Evolutionary conservation across 2,797 vertebrate species (phyloP).

Genomic region (Pseudochirops corinnae): DNA sequence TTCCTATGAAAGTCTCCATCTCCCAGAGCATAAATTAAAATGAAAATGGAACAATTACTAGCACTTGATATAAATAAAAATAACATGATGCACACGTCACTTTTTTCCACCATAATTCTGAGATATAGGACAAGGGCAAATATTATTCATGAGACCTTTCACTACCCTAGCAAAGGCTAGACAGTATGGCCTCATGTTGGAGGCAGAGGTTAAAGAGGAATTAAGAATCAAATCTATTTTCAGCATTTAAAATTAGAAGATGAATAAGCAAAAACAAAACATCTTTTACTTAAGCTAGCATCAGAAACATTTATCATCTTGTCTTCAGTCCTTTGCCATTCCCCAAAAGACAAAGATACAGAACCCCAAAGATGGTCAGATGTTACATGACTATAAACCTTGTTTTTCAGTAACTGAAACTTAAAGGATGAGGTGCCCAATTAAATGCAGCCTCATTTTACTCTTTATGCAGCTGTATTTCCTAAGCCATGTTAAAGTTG

Average conservation of each 20-base stretch:
- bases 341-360: neutral
- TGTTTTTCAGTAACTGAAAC: neutral
- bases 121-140: neutral
- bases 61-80: neutral
- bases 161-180: neutral
- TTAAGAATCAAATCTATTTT: neutral
- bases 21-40: neutral
- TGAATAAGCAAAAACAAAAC: neutral
- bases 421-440: neutral
- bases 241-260: neutral
- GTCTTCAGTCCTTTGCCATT: neutral
- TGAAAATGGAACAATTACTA: neutral
- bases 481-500: neutral
- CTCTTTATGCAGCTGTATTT: neutral
- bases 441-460: neutral
- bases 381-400: neutral
- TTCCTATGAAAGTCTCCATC: neutral
- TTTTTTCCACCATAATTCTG: conserved; percentile 3
- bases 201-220: neutral
- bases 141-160: neutral
- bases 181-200: neutral
- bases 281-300: neutral
- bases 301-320: neutral
- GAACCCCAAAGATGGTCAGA: neutral
- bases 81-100: neutral